phyloP scores from a whole-genome alignment of 2,797 vertebrate species.

The Nannoperca australis region DNA sequence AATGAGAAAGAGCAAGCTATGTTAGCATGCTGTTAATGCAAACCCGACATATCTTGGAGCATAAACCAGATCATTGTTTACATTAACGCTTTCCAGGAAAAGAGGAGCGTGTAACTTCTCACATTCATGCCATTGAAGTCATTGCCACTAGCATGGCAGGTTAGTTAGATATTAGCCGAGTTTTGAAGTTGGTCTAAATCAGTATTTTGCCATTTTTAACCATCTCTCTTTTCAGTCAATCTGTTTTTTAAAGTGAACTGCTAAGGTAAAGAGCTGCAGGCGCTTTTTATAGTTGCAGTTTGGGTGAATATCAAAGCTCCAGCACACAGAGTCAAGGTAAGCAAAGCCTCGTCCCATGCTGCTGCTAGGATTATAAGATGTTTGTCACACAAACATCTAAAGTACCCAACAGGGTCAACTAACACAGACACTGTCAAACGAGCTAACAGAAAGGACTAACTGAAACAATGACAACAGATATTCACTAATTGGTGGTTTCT shows the following conservation, averaged over 20 bases:
- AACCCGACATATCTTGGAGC: conserved; percentile 35
- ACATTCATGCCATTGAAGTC: background rate
- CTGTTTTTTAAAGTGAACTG: background rate
- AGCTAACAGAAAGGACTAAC: background rate
- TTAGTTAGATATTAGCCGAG: background rate
- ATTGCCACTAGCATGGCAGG: background rate
- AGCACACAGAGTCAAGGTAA: conserved; percentile 4
- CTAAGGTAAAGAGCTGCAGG: background rate
- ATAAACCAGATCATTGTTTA: background rate
- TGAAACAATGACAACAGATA: background rate
- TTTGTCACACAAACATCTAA: background rate
- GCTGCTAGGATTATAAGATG: conserved; percentile 5
- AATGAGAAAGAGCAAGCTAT: conserved; percentile 51
- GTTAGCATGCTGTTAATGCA: conserved; percentile 67
- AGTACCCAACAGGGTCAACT: conserved; percentile 1
- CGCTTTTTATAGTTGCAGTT: conserved; percentile 3
- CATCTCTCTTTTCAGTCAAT: background rate
- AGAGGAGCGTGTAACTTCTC: background rate
- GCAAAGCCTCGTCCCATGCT: conserved; percentile 6
- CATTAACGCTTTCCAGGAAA: conserved; percentile 8
- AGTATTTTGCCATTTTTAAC: background rate
- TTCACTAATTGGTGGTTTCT: conserved; percentile 1
- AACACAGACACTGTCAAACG: background rate
- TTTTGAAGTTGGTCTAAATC: background rate
- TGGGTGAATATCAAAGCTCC: conserved; percentile 7